Evolutionary conservation across 2,113 vertebrate species (phyloP), one percentile per base, ranked within the genome.

Genomic region (Podarcis raffonei): DNA sequence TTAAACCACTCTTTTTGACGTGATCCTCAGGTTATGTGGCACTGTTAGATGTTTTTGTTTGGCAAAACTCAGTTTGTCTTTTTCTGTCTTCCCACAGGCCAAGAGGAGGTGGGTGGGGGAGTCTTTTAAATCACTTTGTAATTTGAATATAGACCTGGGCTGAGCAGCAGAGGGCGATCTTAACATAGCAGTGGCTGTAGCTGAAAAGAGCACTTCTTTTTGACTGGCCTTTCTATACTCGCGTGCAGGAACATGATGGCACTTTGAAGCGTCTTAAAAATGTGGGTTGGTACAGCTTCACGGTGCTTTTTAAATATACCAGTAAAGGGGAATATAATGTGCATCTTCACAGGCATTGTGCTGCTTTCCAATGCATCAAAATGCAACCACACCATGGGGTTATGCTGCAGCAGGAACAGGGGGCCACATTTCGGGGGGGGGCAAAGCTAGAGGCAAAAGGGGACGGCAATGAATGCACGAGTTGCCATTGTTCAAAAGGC

Each of bases 171-270:
- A 99, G 94, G 99, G 99, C 91, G 98, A 99, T 96, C 98, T 99
- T 89, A 98, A 97, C 96, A 99, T 99, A 93, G 95, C 99, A 89
- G 99, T 99, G 99, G 98, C 99, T 89, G 96, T 99, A 84, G 98
- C 99, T 5, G 99, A 99, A 96, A 99, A 99, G 97, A 98, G 99
- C 87, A 98, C n/a, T n/a, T 76, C 98, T 99, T 90, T 99, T 99
- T 72, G 98, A 98, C 89, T 99, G 98, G 94, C 96, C 98, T 0
- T 99, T 99, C 94, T 98, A 98, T 95, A 99, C 98, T 74, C 99
- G 98, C 13, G 94, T 99, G 79, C 98, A 99, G 92, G 99, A 99
- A 93, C 96, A 98, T 57, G 99, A 99, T 87, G 97, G 98, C 25
- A 97, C 99, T 11, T 98, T 98, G 97, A 48, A 48, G 98, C 97